These are phyloP conservation scores for Hystrix brachyura DNA, from an alignment of 2,113 vertebrate species.

Conservation along the genomic window DNA sequence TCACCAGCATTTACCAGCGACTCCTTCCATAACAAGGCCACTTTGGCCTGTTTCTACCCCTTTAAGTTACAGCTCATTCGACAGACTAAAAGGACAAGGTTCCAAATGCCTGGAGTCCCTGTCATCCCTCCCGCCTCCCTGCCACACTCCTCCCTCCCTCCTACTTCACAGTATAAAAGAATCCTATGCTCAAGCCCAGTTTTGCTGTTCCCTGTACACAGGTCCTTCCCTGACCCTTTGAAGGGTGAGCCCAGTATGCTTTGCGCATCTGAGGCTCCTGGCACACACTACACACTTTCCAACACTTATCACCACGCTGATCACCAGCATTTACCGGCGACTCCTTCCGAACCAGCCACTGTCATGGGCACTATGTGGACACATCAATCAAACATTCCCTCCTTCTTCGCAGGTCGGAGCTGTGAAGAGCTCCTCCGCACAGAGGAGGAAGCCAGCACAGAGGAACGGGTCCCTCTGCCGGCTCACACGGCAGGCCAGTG, in stretches of 20 bases:
- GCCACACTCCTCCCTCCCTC: no score
- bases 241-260: rapidly evolving
- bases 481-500: rapidly evolving
- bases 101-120: neutral
- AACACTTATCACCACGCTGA: neutral
- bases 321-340: neutral
- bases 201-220: rapidly evolving
- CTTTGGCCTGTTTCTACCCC: neutral
- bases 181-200: neutral
- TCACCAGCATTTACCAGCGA: neutral
- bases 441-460: neutral
- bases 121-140: rapidly evolving
- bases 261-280: neutral
- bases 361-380: neutral
- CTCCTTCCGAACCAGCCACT: neutral
- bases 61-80: neutral
- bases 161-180: neutral
- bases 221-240: no score
- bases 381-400: neutral
- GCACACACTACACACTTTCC: rapidly evolving
- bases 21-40: neutral
- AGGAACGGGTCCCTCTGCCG: rapidly evolving
- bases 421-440: neutral
- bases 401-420: no score
- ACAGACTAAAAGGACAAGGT: neutral